Evolutionary conservation across 2,888 invertebrate species (phyloP), one percentile per base, ranked within the genome.

Genomic region (Coelinius sp.): DNA sequence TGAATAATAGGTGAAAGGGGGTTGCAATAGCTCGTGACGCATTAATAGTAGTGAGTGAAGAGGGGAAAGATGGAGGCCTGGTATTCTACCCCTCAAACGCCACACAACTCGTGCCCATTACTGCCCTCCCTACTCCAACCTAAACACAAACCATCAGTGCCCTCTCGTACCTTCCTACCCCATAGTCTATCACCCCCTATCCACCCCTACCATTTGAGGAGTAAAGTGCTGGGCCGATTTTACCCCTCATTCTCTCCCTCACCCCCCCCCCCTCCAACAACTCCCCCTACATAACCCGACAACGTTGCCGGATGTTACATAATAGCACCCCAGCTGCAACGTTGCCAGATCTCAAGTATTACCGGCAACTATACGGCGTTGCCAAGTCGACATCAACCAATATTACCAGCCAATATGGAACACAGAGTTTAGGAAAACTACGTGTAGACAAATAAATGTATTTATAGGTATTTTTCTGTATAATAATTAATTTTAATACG

Each of bases 261-360:
- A 59, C 70, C 66, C 49, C 72, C 64, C 73, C 56, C 78, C 73
- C 79, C 74, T 76, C 68, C 77, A 68, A 76, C 41, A 2, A 3
- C 10, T 20, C 17, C 46, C 46, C 20, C 46, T 49, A 3, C 4
- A 17, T 7, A 8, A 78, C 79, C 76, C 80, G 72, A 81, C 83
- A 81, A 82, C 82, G 86, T 85, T 86, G 85, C 86, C 85, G 86
- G 85, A 84, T 86, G 85, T 86, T 86, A 86, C 85, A 85, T 86
- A 86, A 87, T 85, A 85, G 84, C 79, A 77, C 78, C n/a, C 63
- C 79, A 83, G 71, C 63, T 56, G 77, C 77, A 68, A 71, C 64
- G 86, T 85, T 86, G 86, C 85, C 85, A 75, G 68, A 41, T 80
- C 75, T 53, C 44, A 25, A 27, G 68, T 20, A 35, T n/a, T 44